Conservation (phyloP, 2,113 vertebrate genomes). For the Scomber colias region DNA sequence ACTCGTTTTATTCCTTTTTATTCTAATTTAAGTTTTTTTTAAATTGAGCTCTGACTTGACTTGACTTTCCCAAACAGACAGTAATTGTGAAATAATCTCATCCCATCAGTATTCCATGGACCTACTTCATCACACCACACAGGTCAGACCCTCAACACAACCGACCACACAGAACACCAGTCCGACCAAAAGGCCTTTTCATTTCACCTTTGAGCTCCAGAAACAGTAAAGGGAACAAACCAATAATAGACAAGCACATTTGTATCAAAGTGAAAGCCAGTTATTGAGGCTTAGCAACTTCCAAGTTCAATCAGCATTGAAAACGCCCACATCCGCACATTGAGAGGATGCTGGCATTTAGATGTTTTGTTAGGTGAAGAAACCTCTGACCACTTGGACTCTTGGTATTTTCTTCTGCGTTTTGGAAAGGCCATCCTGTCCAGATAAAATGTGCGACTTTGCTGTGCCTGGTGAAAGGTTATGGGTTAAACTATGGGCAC, state of each 20-base stretch:
- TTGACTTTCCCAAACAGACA: slow-evolving; percentile 52
- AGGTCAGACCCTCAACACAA: slow-evolving; percentile 30
- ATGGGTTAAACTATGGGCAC: not conserved
- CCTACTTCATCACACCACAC: slow-evolving; percentile 39
- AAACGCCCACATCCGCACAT: slow-evolving; percentile 60
- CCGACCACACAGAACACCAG: slow-evolving; percentile 42
- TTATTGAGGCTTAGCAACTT: slow-evolving; percentile 49
- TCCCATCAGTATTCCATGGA: slow-evolving; percentile 47
- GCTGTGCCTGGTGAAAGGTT: slow-evolving; percentile 15
- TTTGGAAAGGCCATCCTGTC: slow-evolving; percentile 1
- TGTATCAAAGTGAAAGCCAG: slow-evolving; percentile 45
- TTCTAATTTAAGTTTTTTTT: no score
- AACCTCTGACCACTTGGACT: slow-evolving; percentile 26
- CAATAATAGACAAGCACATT: slow-evolving; percentile 37
- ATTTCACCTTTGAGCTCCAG: slow-evolving; percentile 41
- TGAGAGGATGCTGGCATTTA: slow-evolving; percentile 55
- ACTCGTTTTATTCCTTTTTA: no score
- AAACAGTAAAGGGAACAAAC: slow-evolving; percentile 30
- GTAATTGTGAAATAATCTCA: slow-evolving; percentile 49
- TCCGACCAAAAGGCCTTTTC: slow-evolving; percentile 41
- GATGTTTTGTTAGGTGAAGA: slow-evolving; percentile 33
- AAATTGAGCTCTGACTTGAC: no score
- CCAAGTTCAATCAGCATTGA: slow-evolving; percentile 41
- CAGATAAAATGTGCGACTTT: slow-evolving; percentile 11
- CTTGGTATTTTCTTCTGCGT: slow-evolving; percentile 40